Percentiles rank a stretch among this genome's conserved stretches.
Evolutionary conservation across 2,113 vertebrate genomes (phyloP).

Genomic region (Nycticryphes semicollaris): DNA sequence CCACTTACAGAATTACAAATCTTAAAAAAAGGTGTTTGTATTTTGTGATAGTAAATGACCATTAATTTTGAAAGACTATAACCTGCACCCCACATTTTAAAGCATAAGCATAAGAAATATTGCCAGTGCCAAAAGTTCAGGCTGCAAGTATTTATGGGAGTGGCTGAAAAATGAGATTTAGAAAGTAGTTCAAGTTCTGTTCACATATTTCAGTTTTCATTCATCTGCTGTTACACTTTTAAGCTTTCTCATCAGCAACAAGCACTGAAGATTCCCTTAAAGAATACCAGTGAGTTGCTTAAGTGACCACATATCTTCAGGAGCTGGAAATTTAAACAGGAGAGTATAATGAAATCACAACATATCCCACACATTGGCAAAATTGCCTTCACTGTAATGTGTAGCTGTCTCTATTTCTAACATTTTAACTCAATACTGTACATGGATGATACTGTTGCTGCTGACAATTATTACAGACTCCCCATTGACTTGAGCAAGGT

Average conservation of each 20-base stretch:
- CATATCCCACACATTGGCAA: background rate
- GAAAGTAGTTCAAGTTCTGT: constrained; percentile 13
- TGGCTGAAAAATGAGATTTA: constrained; percentile 50
- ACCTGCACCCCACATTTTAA: background rate
- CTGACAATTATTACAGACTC: background rate
- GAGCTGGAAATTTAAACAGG: background rate
- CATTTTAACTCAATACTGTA: background rate
- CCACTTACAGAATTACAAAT: background rate
- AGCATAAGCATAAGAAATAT: background rate
- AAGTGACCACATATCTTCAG: background rate
- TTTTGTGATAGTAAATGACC: background rate
- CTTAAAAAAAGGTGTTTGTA: background rate
- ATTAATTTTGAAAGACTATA: background rate
- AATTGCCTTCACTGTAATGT: background rate
- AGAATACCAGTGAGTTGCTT: background rate
- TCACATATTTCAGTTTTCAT: constrained; percentile 62
- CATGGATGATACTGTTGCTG: background rate
- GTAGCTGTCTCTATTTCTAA: background rate
- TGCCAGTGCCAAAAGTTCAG: constrained; percentile 25
- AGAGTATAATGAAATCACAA: background rate
- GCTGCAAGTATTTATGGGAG: constrained; percentile 19
- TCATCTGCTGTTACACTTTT: constrained; percentile 23
- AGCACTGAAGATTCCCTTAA: background rate
- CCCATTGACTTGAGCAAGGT: background rate
- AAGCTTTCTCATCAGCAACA: constrained; percentile 7